Evolutionary conservation across 1,140 invertebrate species (phyloP), one percentile per base, ranked within the genome.

Genomic region (Brachystomella parvula): DNA sequence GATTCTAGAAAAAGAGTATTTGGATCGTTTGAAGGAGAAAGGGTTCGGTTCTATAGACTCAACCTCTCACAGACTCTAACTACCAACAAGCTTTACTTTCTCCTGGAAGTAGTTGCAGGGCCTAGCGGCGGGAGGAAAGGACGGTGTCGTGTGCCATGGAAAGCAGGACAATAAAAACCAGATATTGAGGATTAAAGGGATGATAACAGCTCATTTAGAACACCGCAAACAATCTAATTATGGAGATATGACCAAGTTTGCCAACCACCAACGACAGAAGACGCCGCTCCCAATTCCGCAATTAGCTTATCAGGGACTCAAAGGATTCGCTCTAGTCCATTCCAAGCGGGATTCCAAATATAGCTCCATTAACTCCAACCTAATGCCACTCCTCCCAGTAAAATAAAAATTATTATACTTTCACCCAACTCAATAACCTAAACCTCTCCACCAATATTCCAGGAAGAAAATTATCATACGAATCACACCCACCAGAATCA

Each of bases 211-310:
- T 65, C 65, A 63, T 67, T 71, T 71, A 39, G 63, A 67, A 49
- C 57, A 61, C 66, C 66, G 69, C 63, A 67, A 71, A 71, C 69
- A 67, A 67, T 71, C 69, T 71, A 63, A 71, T 71, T 71, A 71
- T 71, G 69, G 60, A 71, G 63, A 67, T 65, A 65, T 65, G 66
- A 70, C 65, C 65, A 61, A 70, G 63, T 65, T 64, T 32, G 24
- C 60, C 63, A 63, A 44, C 29, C 19, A 61, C 63, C 61, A 63
- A 61, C 30, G 28, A 24, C 6, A 15, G 35, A 2, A 9, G 24
- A 28, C 30, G 24, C 2, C 53, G 24, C 29, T 64, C 62, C n/a
- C 44, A 19, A 64, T 24, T 68, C 58, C 30, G n/a, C 47, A 47
- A 31, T 62, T 35, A 61, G 39, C 62, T 56, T 39, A 68, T 60